Evolutionary conservation across 1,140 invertebrate genomes (phyloP).

Genomic region (Sarcophaga bullata): DNA sequence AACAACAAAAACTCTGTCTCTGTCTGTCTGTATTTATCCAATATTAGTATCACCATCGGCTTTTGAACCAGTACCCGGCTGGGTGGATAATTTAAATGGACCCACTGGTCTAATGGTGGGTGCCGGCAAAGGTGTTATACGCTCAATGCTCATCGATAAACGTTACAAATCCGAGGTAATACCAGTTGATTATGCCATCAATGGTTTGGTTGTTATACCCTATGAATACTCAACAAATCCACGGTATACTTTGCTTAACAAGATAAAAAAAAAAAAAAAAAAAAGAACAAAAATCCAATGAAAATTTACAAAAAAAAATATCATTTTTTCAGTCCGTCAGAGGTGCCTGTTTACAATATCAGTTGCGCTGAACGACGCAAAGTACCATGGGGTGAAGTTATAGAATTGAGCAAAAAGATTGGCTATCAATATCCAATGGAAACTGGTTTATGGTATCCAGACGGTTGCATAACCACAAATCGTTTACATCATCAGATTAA

Average conservation of each 20-base stretch:
- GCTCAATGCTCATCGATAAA: slow-evolving; percentile 82
- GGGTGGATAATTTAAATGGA: slow-evolving; percentile 95
- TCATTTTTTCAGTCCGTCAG: slow-evolving; percentile 67
- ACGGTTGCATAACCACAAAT: slow-evolving; percentile 79
- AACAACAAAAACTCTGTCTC: background rate
- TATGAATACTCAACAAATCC: slow-evolving; percentile 69
- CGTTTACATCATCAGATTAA: slow-evolving; percentile 79
- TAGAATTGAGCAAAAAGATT: slow-evolving; percentile 76
- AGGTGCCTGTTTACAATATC: slow-evolving; percentile 80
- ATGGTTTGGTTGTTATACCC: slow-evolving; percentile 78
- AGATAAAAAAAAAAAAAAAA: too few species aligned
- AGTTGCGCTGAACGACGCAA: slow-evolving; percentile 74
- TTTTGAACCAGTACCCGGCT: slow-evolving; percentile 78
- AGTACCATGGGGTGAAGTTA: slow-evolving; percentile 84
- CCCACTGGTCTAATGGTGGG: slow-evolving; percentile 67
- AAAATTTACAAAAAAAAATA: background rate
- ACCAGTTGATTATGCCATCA: slow-evolving; percentile 88
- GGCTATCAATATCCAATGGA: slow-evolving; percentile 82
- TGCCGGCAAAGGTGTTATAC: slow-evolving; percentile 86
- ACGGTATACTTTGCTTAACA: slow-evolving; percentile 58
- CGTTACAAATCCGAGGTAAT: slow-evolving; percentile 78
- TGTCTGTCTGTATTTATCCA: background rate
- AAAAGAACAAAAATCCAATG: background rate
- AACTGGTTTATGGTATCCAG: slow-evolving; percentile 84
- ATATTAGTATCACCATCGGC: slow-evolving; percentile 72